These are phyloP conservation scores for Heliornis fulica DNA, from an alignment of 2,113 vertebrate genomes.

Conservation along the genomic window DNA sequence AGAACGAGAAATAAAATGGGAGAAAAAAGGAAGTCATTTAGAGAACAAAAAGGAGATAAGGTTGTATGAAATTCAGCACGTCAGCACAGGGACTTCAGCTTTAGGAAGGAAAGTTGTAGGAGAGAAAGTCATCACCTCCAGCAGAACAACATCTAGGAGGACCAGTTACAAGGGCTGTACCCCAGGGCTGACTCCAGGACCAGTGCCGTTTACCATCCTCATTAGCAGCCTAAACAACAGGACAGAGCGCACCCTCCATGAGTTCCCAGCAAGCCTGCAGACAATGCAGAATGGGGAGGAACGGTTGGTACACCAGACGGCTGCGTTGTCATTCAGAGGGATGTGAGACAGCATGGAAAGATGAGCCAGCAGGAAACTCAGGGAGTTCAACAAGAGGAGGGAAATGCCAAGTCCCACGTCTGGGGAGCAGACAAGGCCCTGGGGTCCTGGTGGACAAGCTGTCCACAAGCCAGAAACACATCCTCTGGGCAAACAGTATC, in stretches of 20 bases:
- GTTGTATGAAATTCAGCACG: background rate
- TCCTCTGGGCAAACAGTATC: background rate
- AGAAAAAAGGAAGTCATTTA: background rate
- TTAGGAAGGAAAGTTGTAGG: background rate
- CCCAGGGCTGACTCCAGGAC: background rate
- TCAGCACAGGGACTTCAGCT: background rate
- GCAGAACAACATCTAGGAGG: background rate
- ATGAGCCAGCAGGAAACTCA: background rate
- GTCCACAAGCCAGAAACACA: background rate
- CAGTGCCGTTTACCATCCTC: background rate
- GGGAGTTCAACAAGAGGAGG: background rate
- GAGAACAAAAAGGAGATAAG: background rate
- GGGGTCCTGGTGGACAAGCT: background rate
- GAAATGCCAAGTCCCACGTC: background rate
- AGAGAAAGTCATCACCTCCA: background rate
- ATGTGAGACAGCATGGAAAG: background rate
- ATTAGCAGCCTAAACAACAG: background rate
- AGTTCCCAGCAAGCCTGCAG: background rate
- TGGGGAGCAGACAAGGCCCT: background rate
- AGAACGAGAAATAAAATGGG: background rate
- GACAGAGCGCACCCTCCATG: background rate
- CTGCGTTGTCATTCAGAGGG: background rate
- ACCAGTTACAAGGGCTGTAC: background rate
- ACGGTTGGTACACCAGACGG: rapidly evolving
- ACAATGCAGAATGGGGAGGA: rapidly evolving